phyloP scores from a whole-genome alignment of 92 coral and sea anemone genomes.

The Porites divaricata region DNA sequence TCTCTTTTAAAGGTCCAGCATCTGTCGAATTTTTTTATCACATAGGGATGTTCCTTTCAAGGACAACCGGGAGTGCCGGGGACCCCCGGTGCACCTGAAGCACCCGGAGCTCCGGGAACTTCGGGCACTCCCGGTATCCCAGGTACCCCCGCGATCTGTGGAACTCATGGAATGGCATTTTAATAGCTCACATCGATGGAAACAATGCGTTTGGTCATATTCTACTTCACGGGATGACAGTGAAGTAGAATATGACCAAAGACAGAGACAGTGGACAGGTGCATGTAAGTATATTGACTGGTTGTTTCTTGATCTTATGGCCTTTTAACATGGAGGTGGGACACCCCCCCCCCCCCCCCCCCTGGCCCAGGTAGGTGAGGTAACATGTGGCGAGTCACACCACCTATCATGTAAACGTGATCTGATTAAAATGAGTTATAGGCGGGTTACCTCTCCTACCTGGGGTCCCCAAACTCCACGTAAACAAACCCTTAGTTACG shows the following conservation, averaged over 20 bases:
- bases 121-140: slow-evolving; percentile 37
- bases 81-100: slow-evolving; percentile 31
- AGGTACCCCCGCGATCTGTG: slow-evolving; percentile 15
- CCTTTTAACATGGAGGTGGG: no score
- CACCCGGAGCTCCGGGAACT: slow-evolving; percentile 40
- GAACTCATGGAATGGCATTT: background rate
- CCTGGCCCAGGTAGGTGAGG: no score
- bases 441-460: no score
- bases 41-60: background rate
- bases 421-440: no score
- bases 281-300: slow-evolving; percentile 21
- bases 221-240: slow-evolving; percentile 5
- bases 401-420: no score
- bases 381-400: no score
- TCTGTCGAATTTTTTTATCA: background rate
- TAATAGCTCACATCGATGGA: slow-evolving; percentile 13
- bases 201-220: slow-evolving; percentile 41
- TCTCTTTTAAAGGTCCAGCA: no score
- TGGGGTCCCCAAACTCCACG: no score
- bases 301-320: no score
- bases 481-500: no score
- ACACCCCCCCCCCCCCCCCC: no score
- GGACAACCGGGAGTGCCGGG: slow-evolving; percentile 22
- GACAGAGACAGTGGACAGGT: slow-evolving; percentile 44
- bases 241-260: no score